Evolutionary conservation across 2,888 invertebrate species (phyloP).

Genomic region (Rhodophaea formosa): DNA sequence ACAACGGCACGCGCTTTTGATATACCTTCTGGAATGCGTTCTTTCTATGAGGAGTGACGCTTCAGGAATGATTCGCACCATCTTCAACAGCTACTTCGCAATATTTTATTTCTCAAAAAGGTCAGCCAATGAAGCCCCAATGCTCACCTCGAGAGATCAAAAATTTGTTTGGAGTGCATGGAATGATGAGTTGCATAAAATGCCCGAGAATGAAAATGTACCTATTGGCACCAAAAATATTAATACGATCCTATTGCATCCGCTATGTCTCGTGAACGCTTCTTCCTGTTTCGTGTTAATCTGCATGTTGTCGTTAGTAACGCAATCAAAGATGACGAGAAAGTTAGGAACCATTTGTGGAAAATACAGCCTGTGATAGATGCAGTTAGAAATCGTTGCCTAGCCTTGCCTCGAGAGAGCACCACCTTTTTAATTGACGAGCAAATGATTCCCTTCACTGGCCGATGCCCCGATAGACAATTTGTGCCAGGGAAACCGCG

Average conservation of each 20-base stretch:
- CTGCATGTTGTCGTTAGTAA: conserved; percentile 2
- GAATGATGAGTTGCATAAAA: conserved; percentile 7
- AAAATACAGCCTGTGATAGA: conserved; percentile 31
- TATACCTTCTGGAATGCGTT: no score
- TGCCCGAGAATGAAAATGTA: conserved; percentile 11
- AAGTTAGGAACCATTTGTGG: conserved; percentile 23
- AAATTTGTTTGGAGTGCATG: neutral
- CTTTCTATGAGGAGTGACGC: no score
- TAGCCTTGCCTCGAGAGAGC: conserved; percentile 27
- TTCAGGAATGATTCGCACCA: neutral
- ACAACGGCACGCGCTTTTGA: neutral
- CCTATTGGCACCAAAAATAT: conserved; percentile 15
- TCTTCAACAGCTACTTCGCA: neutral
- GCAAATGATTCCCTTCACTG: conserved; percentile 31
- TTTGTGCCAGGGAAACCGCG: neutral
- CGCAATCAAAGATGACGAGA: neutral
- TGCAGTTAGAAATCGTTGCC: conserved; percentile 24
- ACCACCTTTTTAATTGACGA: conserved; percentile 27
- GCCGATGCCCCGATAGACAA: conserved; percentile 26
- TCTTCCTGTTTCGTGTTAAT: conserved; percentile 10
- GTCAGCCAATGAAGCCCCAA: neutral
- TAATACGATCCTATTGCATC: conserved; percentile 12
- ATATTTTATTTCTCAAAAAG: conserved; percentile 5
- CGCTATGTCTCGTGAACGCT: conserved; percentile 19
- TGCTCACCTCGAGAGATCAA: neutral